phyloP scores from a whole-genome alignment of 1,140 invertebrate genomes.

The Adoxophyes honmai region DNA sequence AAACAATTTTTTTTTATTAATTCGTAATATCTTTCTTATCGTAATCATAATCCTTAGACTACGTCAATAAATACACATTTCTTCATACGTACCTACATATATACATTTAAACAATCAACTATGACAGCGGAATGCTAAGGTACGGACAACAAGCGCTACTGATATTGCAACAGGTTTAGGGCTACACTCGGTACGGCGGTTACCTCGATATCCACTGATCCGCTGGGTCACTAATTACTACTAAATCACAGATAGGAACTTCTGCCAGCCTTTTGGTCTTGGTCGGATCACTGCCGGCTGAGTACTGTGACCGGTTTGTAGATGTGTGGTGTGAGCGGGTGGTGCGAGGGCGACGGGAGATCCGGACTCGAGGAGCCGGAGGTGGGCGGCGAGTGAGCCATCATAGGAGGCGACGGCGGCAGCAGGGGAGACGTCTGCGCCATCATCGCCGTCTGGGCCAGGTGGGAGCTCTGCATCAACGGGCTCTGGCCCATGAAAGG shows the following conservation, averaged over 20 bases:
- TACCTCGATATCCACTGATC: slow-evolving; percentile 37
- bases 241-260: slow-evolving; percentile 47
- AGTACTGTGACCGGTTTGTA: slow-evolving; percentile 68
- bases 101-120: slow-evolving; percentile 39
- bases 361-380: slow-evolving; percentile 60
- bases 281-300: slow-evolving; percentile 48
- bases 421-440: slow-evolving; percentile 41
- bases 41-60: slow-evolving; percentile 50
- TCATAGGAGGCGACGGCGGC: slow-evolving; percentile 44
- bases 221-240: slow-evolving; percentile 27
- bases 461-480: slow-evolving; percentile 32
- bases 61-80: slow-evolving; percentile 71
- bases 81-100: slow-evolving; percentile 62
- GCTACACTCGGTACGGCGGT: slow-evolving; percentile 33
- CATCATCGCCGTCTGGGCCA: slow-evolving; percentile 33
- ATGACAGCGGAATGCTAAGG: slow-evolving; percentile 56
- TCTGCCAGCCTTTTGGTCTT: not conserved
- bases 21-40: slow-evolving; percentile 50
- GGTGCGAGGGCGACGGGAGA: slow-evolving; percentile 54
- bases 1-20: slow-evolving; percentile 48
- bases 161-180: slow-evolving; percentile 38
- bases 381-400: slow-evolving; percentile 50
- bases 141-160: slow-evolving; percentile 28
- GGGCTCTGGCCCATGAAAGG: slow-evolving; percentile 46
- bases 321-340: slow-evolving; percentile 59